Percentiles rank a stretch among this genome's conserved stretches.
These are phyloP conservation scores for Phrynocephalus forsythii DNA, from an alignment of 2,797 vertebrate genomes.

Conservation along the genomic window DNA sequence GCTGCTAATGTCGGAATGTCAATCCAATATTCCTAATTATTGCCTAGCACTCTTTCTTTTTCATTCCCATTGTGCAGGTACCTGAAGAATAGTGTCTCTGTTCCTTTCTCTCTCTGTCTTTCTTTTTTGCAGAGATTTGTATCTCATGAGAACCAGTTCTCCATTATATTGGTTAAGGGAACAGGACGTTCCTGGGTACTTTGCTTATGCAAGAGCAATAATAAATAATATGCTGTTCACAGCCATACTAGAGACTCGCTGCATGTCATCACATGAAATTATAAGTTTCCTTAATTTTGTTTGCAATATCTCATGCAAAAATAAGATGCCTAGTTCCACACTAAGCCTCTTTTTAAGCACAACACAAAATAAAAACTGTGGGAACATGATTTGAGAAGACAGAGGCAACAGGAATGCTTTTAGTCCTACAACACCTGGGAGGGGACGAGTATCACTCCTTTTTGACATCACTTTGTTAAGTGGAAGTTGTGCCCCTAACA, in stretches of 20 bases:
- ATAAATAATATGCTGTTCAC: constrained; percentile 20
- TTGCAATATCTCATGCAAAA: constrained; percentile 8
- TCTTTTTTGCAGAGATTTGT: neutral
- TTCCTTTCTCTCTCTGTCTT: constrained; percentile 7
- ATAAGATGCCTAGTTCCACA: constrained; percentile 15
- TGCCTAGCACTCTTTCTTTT: neutral
- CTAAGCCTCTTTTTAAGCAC: neutral
- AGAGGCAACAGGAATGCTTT: neutral
- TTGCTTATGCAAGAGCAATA: constrained; percentile 9
- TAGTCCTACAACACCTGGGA: neutral
- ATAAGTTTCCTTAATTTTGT: neutral
- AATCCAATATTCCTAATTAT: neutral
- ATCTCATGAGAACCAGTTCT: constrained; percentile 8
- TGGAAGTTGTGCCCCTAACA: too few species aligned
- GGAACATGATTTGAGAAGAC: neutral
- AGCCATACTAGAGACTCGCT: constrained; percentile 5
- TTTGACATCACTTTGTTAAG: neutral
- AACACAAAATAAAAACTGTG: neutral
- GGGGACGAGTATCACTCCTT: neutral
- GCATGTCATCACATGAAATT: constrained; percentile 24
- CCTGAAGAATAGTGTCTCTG: neutral
- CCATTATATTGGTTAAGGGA: constrained; percentile 34
- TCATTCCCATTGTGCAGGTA: neutral
- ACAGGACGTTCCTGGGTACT: constrained; percentile 17
- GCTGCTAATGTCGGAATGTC: neutral